phyloP scores from a whole-genome alignment of 2,888 invertebrate species.

The Anthoptus insignis region DNA sequence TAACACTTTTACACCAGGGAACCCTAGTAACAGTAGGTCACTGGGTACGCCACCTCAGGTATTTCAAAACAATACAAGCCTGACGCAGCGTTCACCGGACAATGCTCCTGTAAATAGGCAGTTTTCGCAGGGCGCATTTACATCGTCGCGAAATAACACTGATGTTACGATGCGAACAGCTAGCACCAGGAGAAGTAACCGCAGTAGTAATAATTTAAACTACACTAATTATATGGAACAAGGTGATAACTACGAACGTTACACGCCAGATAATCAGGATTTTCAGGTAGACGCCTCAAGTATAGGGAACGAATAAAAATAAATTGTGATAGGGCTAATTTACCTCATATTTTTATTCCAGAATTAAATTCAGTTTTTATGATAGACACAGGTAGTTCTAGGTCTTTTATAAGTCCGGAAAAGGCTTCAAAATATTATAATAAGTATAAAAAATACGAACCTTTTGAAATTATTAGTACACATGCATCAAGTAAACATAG shows the following conservation, averaged over 20 bases:
- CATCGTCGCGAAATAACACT: not conserved
- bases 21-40: constrained; percentile 9
- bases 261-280: too few species aligned
- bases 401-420: constrained; percentile 13
- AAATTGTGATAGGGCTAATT: not conserved
- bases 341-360: constrained; percentile 8
- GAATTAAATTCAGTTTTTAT: constrained; percentile 11
- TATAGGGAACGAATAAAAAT: not conserved
- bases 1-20: not conserved
- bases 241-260: too few species aligned
- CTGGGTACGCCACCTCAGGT: not conserved
- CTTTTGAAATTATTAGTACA: constrained; percentile 5
- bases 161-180: constrained; percentile 15
- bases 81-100: not conserved
- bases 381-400: constrained; percentile 12
- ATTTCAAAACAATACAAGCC: not conserved
- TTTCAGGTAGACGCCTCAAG: too few species aligned
- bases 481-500: constrained; percentile 4
- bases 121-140: not conserved
- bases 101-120: not conserved
- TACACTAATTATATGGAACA: not conserved
- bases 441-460: not conserved
- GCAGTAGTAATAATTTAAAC: not conserved
- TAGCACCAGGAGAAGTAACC: not conserved
- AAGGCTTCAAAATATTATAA: not conserved